Evolutionary conservation across 1,140 invertebrate genomes (phyloP).

Genomic region (Ruditapes philippinarum): DNA sequence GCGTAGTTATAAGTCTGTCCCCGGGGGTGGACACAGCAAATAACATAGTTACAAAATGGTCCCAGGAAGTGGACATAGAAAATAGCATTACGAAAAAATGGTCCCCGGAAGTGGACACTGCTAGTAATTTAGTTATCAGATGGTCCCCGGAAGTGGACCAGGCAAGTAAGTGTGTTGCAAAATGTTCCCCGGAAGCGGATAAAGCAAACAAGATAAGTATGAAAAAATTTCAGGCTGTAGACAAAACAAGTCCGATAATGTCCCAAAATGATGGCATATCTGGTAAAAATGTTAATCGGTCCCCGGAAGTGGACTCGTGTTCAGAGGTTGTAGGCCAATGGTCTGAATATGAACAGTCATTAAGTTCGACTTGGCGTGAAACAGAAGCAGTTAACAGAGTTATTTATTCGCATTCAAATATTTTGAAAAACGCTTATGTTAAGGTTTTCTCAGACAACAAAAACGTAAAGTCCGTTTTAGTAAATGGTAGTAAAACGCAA

Average conservation of each 20-base stretch:
- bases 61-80: neutral
- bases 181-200: neutral
- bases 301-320: neutral
- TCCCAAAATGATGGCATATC: neutral
- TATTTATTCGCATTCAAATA: neutral
- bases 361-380: constrained; percentile 28
- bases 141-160: neutral
- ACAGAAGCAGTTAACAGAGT: neutral
- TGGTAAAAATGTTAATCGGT: neutral
- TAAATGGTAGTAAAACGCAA: neutral
- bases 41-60: neutral
- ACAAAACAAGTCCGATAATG: no score
- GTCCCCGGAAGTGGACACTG: constrained; percentile 2
- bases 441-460: constrained; percentile 45
- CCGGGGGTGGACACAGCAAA: no score
- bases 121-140: neutral
- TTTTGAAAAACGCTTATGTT: neutral
- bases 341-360: neutral
- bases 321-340: neutral
- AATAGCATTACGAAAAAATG: no score
- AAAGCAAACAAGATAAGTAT: neutral
- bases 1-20: no score
- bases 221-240: no score
- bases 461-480: constrained; percentile 26
- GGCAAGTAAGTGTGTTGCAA: neutral